Percentiles rank a stretch among this genome's conserved stretches.
Conservation (phyloP, 2,797 vertebrate species). For the Poeciliopsis paucimaculata region DNA sequence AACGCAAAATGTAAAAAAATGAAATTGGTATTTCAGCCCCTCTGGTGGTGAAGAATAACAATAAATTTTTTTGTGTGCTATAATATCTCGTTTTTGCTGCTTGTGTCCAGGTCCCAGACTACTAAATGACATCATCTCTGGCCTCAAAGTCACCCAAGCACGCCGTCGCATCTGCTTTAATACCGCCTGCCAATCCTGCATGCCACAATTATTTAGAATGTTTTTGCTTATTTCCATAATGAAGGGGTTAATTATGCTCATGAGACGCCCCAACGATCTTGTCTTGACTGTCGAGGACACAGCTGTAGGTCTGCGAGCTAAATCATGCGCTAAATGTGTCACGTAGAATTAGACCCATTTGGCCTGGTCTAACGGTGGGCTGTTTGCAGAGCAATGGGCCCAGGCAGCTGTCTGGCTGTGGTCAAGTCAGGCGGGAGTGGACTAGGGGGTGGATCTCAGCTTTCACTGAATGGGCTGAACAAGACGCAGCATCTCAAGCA, state of each 20-base stretch:
- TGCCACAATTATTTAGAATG: slow-evolving; percentile 68
- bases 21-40: not conserved
- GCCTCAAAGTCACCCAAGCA: slow-evolving; percentile 67
- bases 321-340: slow-evolving; percentile 85
- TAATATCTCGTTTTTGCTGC: slow-evolving; percentile 37
- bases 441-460: slow-evolving; percentile 38
- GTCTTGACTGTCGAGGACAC: slow-evolving; percentile 83
- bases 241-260: slow-evolving; percentile 84
- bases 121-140: slow-evolving; percentile 66
- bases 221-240: slow-evolving; percentile 83
- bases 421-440: slow-evolving; percentile 43
- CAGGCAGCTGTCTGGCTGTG: slow-evolving; percentile 37
- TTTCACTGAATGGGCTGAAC: slow-evolving; percentile 62
- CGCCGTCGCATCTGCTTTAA: slow-evolving; percentile 72
- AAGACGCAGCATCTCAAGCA: slow-evolving; percentile 69
- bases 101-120: slow-evolving; percentile 54
- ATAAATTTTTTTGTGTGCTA: slow-evolving; percentile 39
- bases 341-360: slow-evolving; percentile 77
- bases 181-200: slow-evolving; percentile 39
- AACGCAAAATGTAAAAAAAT: slow-evolving; percentile 20
- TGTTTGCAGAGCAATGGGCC: slow-evolving; percentile 34
- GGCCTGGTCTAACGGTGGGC: slow-evolving; percentile 50
- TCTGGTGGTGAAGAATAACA: slow-evolving; percentile 20
- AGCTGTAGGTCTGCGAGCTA: slow-evolving; percentile 84
- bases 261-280: slow-evolving; percentile 75